Percentiles rank a stretch among this genome's conserved stretches.
phyloP scores from a whole-genome alignment of 2,888 invertebrate genomes.

The Pseudococcus jackbeardsleyi region DNA sequence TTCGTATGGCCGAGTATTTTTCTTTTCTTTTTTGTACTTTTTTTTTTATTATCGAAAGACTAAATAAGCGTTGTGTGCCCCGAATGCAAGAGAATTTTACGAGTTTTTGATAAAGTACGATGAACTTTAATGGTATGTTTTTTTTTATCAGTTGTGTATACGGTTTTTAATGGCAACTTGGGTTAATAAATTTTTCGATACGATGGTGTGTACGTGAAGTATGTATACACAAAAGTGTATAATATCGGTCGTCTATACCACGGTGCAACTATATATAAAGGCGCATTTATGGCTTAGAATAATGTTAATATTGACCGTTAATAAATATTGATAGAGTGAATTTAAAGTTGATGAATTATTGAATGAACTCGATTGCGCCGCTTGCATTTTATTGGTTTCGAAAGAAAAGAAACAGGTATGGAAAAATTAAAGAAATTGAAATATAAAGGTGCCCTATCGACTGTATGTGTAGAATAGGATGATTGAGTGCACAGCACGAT shows the following conservation, averaged over 20 bases:
- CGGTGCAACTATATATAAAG: not conserved
- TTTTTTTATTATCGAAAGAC: constrained; percentile 21
- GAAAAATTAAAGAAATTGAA: not conserved
- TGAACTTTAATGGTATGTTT: constrained; percentile 21
- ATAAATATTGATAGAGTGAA: constrained; percentile 31
- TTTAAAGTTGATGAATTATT: constrained; percentile 29
- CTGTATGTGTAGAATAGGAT: not conserved
- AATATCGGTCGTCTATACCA: not conserved
- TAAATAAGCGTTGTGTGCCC: not conserved
- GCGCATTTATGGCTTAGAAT: not conserved
- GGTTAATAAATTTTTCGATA: constrained; percentile 34
- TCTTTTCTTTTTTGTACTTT: not conserved
- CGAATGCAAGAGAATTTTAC: constrained; percentile 20
- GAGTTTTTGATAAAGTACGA: constrained; percentile 47
- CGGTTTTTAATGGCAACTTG: not conserved
- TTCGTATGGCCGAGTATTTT: not conserved
- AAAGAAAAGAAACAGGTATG: not conserved
- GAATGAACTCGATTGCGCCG: not conserved
- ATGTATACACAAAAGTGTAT: not conserved
- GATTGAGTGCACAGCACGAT: not conserved
- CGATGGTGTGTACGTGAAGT: not conserved
- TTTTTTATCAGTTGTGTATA: constrained; percentile 24
- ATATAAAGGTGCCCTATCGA: not conserved
- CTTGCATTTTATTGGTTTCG: not conserved
- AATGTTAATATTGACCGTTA: constrained; percentile 39